Evolutionary conservation across 2,113 vertebrate species (phyloP), one percentile per base, ranked within the genome.

Genomic region (Gila orcuttii): DNA sequence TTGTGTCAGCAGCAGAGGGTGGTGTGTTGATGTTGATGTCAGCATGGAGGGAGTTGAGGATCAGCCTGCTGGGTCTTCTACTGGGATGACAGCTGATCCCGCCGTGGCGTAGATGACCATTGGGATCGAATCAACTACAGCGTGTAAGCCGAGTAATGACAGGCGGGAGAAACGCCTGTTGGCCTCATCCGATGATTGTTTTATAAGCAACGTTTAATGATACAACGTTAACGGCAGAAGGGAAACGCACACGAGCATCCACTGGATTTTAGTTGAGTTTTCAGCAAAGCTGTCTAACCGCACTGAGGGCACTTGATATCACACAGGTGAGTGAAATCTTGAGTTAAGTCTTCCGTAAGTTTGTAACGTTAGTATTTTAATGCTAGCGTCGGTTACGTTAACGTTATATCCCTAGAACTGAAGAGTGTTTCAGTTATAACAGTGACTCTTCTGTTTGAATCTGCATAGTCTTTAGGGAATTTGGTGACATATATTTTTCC

Each of bases 21-120:
- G 92, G 90, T 92, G 92, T 81, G 93, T 92, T 91, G 93, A 92
- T 68, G 92, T 91, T 89, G 91, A 77, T 89, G 92, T 87, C 89
- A 93, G 92, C 91, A 91, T 92, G 93, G 93, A 90, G 78, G 89
- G 82, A 86, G 66, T 88, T 31, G 15, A 82, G 77, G 68, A 73
- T 71, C 87, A 71, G 84, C 57, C 76, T 69, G 87, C 69, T 64
- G 66, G 85, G 50, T 11, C 77, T 84, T 86, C 60, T 81, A 83
- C 82, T 31, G 86, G 85, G 90, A 91, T 95, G 93, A 95, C 94
- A 95, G 94, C 94, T 95, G 93, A 93, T 79, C 76, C 15, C 68
- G 36, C 60, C 78, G 79, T 86, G 52, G 84, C 86, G 55, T 60
- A 86, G 39, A 28, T 80, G 71, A 73, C 55, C 84, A 62, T 60